Percentiles rank a stretch among this genome's conserved stretches.
Evolutionary conservation across 2,797 vertebrate species (phyloP).

Genomic region (Pipistrellus pygmaeus): DNA sequence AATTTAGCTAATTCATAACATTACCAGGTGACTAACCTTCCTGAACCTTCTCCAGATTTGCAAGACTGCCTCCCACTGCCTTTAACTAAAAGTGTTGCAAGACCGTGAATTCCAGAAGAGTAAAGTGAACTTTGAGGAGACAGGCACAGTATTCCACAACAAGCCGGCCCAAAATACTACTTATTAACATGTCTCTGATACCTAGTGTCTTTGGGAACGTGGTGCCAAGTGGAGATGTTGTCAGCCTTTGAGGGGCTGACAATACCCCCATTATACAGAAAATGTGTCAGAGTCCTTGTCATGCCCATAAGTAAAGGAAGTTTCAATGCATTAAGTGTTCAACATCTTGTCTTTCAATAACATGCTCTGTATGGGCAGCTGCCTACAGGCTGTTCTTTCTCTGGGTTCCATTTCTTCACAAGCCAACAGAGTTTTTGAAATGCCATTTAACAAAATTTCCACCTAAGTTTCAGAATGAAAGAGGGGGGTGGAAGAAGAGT

Average conservation of each 20-base stretch:
- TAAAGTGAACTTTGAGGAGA: neutral
- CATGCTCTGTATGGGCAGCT: neutral
- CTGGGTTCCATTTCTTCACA: neutral
- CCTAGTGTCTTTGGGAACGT: neutral
- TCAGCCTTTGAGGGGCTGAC: neutral
- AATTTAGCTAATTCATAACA: slow-evolving; percentile 47
- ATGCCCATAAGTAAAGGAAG: neutral
- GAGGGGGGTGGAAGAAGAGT: neutral
- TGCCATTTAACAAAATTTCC: neutral
- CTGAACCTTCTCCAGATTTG: neutral
- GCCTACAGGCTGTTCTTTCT: neutral
- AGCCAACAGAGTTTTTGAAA: neutral
- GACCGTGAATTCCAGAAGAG: neutral
- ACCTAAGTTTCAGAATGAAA: neutral
- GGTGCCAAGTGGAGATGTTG: neutral
- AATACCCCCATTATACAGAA: neutral
- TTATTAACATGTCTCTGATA: neutral
- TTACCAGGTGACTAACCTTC: neutral
- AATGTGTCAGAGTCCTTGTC: neutral
- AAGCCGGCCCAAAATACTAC: neutral
- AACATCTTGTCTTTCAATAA: slow-evolving; percentile 41
- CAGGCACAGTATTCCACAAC: neutral
- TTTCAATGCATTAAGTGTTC: neutral
- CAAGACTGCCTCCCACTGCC: neutral
- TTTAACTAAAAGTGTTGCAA: slow-evolving; percentile 4